phyloP scores from a whole-genome alignment of 1,140 invertebrate species.

The Aricia agestis region DNA sequence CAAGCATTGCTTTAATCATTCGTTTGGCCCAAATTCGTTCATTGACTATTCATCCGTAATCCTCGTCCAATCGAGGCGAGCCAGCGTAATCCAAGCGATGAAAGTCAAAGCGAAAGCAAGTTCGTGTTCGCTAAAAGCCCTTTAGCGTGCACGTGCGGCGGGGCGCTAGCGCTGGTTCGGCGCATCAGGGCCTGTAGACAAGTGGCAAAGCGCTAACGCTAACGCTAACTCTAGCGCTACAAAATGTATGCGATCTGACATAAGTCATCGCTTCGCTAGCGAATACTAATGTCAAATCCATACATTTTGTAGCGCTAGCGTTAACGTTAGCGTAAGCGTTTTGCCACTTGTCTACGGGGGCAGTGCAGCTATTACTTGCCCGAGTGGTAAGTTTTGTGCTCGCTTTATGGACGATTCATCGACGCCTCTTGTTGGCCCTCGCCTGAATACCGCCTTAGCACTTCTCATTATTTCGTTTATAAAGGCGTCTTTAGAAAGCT shows the following conservation, averaged over 20 bases:
- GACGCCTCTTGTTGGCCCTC: conserved; percentile 61
- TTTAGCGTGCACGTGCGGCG: conserved; percentile 46
- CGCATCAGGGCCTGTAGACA: too few species aligned
- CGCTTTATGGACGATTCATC: conserved; percentile 69
- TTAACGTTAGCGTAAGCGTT: too few species aligned
- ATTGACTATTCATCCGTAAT: conserved; percentile 59
- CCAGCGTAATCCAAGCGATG: conserved; percentile 51
- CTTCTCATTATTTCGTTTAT: conserved; percentile 75
- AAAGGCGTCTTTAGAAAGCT: conserved; percentile 68
- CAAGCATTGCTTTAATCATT: conserved; percentile 52
- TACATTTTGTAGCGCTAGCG: too few species aligned
- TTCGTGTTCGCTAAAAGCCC: conserved; percentile 61
- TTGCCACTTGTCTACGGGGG: too few species aligned
- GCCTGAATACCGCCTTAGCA: conserved; percentile 69
- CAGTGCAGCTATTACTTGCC: conserved; percentile 44
- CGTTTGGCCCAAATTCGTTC: conserved; percentile 56
- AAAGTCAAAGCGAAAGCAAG: conserved; percentile 65
- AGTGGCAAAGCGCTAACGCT: too few species aligned
- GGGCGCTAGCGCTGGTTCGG: conserved; percentile 24
- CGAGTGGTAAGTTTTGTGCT: conserved; percentile 69
- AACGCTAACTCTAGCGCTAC: too few species aligned
- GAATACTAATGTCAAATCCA: too few species aligned
- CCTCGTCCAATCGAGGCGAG: conserved; percentile 51
- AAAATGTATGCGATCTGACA: too few species aligned
- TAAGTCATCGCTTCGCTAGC: too few species aligned